phyloP scores from a whole-genome alignment of 2,888 invertebrate genomes.

The Leptopterna dolabrata region DNA sequence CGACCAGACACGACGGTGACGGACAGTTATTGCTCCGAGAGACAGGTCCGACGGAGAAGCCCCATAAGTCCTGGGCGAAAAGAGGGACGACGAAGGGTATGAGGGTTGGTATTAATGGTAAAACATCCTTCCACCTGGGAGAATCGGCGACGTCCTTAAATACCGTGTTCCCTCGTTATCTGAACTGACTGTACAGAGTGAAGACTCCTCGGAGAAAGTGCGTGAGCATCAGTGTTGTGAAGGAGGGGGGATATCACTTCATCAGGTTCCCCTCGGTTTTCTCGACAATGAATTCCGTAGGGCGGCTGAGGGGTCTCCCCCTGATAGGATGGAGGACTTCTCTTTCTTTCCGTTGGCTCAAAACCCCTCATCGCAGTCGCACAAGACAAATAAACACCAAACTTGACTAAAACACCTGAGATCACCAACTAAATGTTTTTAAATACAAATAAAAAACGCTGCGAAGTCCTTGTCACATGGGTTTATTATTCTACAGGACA shows the following conservation, averaged over 20 bases:
- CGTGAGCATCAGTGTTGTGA: not conserved
- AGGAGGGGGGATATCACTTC: slow-evolving; percentile 29
- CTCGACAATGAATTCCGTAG: slow-evolving; percentile 5
- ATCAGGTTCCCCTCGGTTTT: slow-evolving; percentile 14
- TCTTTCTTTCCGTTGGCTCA: not conserved
- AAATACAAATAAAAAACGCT: too few species aligned
- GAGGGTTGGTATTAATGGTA: slow-evolving; percentile 34
- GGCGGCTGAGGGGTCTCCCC: not conserved
- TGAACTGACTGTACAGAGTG: not conserved
- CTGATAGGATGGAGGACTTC: not conserved
- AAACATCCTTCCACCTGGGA: slow-evolving; percentile 4
- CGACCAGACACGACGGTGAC: slow-evolving; percentile 30
- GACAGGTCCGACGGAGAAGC: slow-evolving; percentile 6
- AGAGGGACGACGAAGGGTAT: not conserved
- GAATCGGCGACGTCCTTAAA: not conserved
- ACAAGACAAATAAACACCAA: slow-evolving; percentile 4
- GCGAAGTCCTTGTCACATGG: too few species aligned
- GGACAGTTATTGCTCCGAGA: slow-evolving; percentile 42
- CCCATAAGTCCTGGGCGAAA: not conserved
- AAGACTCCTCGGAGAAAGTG: not conserved
- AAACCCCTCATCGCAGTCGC: slow-evolving; percentile 25
- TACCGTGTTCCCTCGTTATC: slow-evolving; percentile 20
- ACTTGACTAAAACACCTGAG: not conserved
- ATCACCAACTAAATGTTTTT: too few species aligned
- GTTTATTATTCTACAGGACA: too few species aligned